Evolutionary conservation across 2,797 vertebrate species (phyloP), one percentile per base, ranked within the genome.

Genomic region (Muscicapa comitata): DNA sequence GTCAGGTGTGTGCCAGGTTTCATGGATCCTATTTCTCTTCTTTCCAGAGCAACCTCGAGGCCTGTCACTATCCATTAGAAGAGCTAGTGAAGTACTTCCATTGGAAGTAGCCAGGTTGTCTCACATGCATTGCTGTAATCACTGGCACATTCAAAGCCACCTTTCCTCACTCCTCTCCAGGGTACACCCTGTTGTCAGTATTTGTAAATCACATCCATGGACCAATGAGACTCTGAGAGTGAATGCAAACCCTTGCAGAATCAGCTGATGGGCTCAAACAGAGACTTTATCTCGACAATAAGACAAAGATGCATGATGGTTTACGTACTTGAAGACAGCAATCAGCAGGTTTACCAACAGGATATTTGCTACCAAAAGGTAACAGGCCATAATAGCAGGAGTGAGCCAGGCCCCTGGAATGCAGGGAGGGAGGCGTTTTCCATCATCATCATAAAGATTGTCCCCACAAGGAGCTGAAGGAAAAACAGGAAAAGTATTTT

Each of bases 351-450:
- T 99, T 91, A 99, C 99, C 94, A 99, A 97, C 23, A 99, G 98
- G 96, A 99, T 99, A 96, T 99, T 99, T 93, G 99, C 99, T 23
- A 99, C 99, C 10, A 99, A 97, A 6, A 99, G 98, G 97, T 99
- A 99, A 95, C 99, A 99, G 43, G 99, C 99, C 99, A 99, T 99
- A 78, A 99, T 98, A 73, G 99, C 99, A 2, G 99, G 99, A 25
- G 99, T 99, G 92, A 99, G 99, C 99, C 99, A 99, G 82, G 99
- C 99, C 2, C 99, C 99, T 0, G 99, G 99, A 93, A 99, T 99
- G 67, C 99, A 99, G 0, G 99, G 99, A 23, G 99, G 99, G 7
- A 99, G 98, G 16, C 99, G 98, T 97, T 99, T 99, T 26, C 99
- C 99, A 12, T 99, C 99, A 72, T 99, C 99, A 6, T 99, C 99